These are phyloP conservation scores for Stenodema calcarata DNA, from an alignment of 2,888 invertebrate genomes.

Conservation along the genomic window DNA sequence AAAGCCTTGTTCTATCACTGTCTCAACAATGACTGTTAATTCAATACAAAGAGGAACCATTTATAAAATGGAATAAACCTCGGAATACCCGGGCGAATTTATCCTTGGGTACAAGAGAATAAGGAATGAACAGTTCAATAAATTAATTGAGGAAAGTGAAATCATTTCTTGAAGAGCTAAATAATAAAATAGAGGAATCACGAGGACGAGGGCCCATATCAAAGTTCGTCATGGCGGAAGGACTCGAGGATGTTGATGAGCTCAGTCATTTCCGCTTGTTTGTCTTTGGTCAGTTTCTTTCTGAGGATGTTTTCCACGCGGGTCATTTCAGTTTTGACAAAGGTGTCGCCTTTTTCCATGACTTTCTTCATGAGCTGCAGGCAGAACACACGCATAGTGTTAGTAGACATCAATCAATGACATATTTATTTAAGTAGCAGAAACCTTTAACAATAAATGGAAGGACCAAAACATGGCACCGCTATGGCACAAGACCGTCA, in stretches of 20 bases:
- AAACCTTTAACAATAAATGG: too few species aligned
- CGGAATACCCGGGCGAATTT: background rate
- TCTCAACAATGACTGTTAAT: background rate
- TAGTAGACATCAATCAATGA: too few species aligned
- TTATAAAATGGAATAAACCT: constrained; percentile 1
- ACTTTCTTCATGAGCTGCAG: constrained; percentile 76
- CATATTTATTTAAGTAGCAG: too few species aligned
- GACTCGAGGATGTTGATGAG: constrained; percentile 85
- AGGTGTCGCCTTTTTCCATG: constrained; percentile 77
- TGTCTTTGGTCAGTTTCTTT: constrained; percentile 82
- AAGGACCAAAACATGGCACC: too few species aligned
- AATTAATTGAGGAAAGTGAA: background rate
- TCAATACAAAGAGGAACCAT: background rate
- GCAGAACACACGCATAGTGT: background rate
- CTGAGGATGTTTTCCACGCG: constrained; percentile 80
- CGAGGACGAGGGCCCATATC: constrained; percentile 51
- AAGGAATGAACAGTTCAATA: background rate
- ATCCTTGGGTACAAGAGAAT: background rate
- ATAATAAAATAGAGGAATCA: background rate
- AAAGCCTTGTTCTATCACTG: background rate
- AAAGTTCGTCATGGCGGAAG: constrained; percentile 68
- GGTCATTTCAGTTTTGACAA: constrained; percentile 77
- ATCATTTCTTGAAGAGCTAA: background rate
- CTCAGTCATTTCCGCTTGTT: constrained; percentile 78
- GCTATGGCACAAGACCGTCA: too few species aligned